Percentiles rank a stretch among this genome's conserved stretches.
Conservation (phyloP, 2,797 vertebrate species). For the Chelon labrosus region DNA sequence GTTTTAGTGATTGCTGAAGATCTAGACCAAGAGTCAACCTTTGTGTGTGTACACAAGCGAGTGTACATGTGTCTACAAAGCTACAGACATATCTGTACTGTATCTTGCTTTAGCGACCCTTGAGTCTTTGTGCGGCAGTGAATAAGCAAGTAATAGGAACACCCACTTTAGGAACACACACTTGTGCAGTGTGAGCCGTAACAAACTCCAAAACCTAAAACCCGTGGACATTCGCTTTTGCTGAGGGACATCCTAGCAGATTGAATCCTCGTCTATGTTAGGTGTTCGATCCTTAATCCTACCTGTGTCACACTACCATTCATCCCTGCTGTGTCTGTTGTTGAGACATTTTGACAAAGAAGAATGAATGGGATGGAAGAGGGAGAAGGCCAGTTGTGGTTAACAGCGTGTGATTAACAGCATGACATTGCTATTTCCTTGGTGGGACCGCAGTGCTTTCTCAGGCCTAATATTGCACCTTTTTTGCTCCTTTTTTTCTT, state of each 20-base stretch:
- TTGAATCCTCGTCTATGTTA: slow-evolving; percentile 1
- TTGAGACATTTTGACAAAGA: slow-evolving; percentile 40
- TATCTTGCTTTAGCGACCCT: slow-evolving; percentile 7
- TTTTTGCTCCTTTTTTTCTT: neutral
- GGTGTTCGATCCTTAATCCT: slow-evolving; percentile 8
- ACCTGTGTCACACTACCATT: neutral
- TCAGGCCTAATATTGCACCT: slow-evolving; percentile 34
- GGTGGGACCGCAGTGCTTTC: slow-evolving; percentile 20
- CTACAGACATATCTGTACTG: neutral
- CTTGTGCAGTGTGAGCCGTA: neutral
- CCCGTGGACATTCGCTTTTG: neutral
- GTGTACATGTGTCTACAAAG: neutral
- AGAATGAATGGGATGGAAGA: slow-evolving; percentile 33
- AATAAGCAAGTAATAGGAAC: neutral
- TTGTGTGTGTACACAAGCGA: neutral
- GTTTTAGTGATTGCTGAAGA: slow-evolving; percentile 16
- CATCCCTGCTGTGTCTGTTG: slow-evolving; percentile 7
- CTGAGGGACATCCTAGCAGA: neutral
- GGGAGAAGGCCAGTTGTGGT: slow-evolving; percentile 29
- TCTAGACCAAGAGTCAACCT: slow-evolving; percentile 34
- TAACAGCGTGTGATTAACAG: slow-evolving; percentile 51
- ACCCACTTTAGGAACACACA: neutral
- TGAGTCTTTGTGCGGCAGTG: neutral
- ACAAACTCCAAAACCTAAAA: neutral
- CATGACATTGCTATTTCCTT: slow-evolving; percentile 23